Evolutionary conservation across 2,888 invertebrate genomes (phyloP).

Genomic region (Ormyrus nitidulus): DNA sequence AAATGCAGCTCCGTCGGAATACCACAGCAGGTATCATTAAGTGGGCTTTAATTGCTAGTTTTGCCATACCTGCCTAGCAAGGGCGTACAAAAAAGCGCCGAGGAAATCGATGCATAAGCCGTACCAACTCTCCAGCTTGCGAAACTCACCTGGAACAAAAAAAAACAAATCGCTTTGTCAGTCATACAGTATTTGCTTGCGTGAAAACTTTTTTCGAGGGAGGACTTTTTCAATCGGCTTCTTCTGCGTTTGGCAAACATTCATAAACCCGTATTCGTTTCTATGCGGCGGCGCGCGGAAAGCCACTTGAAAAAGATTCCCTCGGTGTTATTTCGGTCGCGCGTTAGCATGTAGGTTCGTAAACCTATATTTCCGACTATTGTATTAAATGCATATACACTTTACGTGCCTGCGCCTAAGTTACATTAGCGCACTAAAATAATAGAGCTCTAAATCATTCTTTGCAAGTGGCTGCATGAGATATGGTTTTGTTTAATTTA

Average conservation of each 20-base stretch:
- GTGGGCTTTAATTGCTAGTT: slow-evolving; percentile 24
- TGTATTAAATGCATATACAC: slow-evolving; percentile 15
- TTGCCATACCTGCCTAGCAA: neutral
- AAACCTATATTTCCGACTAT: slow-evolving; percentile 6
- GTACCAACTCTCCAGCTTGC: neutral
- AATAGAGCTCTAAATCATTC: neutral
- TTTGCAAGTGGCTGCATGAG: too few species aligned
- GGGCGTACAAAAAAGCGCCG: slow-evolving; percentile 1
- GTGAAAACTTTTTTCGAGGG: neutral
- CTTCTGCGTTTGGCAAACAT: too few species aligned
- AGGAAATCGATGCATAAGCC: neutral
- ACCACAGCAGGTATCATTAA: slow-evolving; percentile 7
- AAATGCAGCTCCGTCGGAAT: neutral
- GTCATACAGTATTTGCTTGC: neutral
- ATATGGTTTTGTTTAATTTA: too few species aligned
- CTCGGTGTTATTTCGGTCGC: neutral
- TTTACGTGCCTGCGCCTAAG: slow-evolving; percentile 22
- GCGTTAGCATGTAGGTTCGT: neutral
- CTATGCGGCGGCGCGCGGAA: too few species aligned
- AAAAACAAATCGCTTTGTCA: slow-evolving; percentile 17
- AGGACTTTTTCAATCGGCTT: neutral
- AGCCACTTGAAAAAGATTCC: too few species aligned
- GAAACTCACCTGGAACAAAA: slow-evolving; percentile 45
- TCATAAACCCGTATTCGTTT: too few species aligned
- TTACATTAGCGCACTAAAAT: neutral